Evolutionary conservation across 2,113 vertebrate genomes (phyloP).

Genomic region (Amphilophus citrinellus): DNA sequence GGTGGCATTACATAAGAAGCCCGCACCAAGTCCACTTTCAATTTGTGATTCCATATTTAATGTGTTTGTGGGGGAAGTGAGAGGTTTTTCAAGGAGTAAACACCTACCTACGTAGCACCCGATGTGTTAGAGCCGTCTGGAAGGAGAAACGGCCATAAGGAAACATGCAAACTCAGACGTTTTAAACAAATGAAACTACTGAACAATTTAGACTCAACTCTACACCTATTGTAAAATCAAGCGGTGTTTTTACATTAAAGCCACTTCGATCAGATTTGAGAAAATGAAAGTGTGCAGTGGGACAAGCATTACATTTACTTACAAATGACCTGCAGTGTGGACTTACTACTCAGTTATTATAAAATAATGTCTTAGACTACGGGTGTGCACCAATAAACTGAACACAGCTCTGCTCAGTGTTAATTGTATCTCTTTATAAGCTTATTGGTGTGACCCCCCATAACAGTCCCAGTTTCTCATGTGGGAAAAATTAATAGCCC

Average conservation of each 20-base stretch:
- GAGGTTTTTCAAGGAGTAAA: constrained; percentile 63
- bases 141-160: constrained; percentile 37
- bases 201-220: background rate
- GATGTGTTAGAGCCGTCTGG: constrained; percentile 59
- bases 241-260: background rate
- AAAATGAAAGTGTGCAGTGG: background rate
- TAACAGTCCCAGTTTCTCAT: background rate
- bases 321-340: background rate
- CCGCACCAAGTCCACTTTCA: constrained; percentile 63
- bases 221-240: background rate
- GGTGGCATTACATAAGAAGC: constrained; percentile 73
- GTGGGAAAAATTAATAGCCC: background rate
- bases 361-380: background rate
- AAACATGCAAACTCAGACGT: constrained; percentile 46
- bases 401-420: background rate
- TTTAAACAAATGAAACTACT: constrained; percentile 21
- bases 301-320: background rate
- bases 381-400: no score
- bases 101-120: constrained; percentile 72
- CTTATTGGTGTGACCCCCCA: background rate
- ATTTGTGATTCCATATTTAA: constrained; percentile 75
- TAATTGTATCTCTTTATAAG: no score
- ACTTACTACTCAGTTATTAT: background rate
- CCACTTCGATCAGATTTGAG: background rate
- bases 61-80: constrained; percentile 77